phyloP scores from a whole-genome alignment of 2,888 invertebrate genomes.

The Hipparchia sbordonii region DNA sequence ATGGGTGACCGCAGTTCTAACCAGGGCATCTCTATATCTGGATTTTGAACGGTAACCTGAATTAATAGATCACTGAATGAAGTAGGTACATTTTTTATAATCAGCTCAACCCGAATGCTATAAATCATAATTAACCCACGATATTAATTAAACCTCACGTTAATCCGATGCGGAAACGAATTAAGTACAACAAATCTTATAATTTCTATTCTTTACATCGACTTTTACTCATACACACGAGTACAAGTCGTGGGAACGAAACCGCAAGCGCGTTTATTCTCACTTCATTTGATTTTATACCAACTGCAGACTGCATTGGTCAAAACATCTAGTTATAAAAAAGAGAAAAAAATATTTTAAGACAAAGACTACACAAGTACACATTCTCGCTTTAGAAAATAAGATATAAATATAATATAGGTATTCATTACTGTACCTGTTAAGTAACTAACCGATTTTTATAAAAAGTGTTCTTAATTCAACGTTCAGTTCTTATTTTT shows the following conservation, averaged over 20 bases:
- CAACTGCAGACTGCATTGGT: neutral
- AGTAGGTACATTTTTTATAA: neutral
- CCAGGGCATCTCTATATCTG: too few species aligned
- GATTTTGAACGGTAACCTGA: too few species aligned
- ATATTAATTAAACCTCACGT: neutral
- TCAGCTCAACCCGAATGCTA: neutral
- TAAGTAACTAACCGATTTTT: too few species aligned
- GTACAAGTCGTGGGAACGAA: conserved; percentile 1
- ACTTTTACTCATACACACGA: neutral
- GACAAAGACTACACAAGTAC: too few species aligned
- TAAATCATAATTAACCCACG: neutral
- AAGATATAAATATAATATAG: too few species aligned
- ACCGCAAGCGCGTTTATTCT: conserved; percentile 4
- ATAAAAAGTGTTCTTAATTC: too few species aligned
- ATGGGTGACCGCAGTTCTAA: too few species aligned
- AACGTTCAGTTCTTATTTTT: too few species aligned
- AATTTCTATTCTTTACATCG: conserved; percentile 13
- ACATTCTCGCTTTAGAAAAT: too few species aligned
- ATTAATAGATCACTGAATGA: too few species aligned
- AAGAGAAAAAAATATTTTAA: neutral
- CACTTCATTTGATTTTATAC: neutral
- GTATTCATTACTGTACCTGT: too few species aligned
- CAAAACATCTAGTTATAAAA: neutral
- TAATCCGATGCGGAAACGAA: conserved; percentile 7
- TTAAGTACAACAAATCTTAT: neutral